Conservation (phyloP, 64 coral and sea anemone species). For the Catalaphyllia jardinei region DNA sequence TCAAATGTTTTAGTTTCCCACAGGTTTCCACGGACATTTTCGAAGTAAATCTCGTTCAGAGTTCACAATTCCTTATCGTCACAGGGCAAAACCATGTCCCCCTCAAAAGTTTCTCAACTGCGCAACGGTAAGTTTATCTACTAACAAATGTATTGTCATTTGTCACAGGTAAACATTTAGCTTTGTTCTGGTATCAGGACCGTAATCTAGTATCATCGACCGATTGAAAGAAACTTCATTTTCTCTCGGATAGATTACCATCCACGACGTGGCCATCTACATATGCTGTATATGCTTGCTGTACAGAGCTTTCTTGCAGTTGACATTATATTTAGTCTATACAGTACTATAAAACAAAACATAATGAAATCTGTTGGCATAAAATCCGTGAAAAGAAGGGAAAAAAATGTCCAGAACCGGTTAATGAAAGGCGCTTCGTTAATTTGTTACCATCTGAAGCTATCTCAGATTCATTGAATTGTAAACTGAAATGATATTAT, state of each 20-base stretch:
- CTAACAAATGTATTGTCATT: background rate
- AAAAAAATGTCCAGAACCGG: too few species aligned
- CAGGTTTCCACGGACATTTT: constrained; percentile 76
- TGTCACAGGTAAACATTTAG: background rate
- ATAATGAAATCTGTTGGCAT: too few species aligned
- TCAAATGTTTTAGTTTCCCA: constrained; percentile 32
- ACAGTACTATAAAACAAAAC: too few species aligned
- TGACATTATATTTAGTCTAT: too few species aligned
- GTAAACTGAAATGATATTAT: background rate
- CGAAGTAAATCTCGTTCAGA: constrained; percentile 68
- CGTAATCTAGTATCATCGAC: background rate
- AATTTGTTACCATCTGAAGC: too few species aligned
- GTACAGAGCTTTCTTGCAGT: too few species aligned
- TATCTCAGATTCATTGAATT: background rate
- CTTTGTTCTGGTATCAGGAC: background rate
- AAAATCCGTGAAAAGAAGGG: too few species aligned
- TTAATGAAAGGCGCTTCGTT: too few species aligned
- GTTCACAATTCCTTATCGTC: constrained; percentile 53
- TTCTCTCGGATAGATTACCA: too few species aligned
- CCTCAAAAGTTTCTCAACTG: constrained; percentile 58
- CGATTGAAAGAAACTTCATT: too few species aligned
- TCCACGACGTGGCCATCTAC: too few species aligned
- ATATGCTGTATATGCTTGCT: too few species aligned
- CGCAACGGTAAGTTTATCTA: constrained; percentile 30
- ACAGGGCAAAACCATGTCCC: constrained; percentile 60